Percentiles rank a stretch among this genome's conserved stretches.
phyloP scores from a whole-genome alignment of 2,113 vertebrate genomes.

The Toxotes jaculatrix region DNA sequence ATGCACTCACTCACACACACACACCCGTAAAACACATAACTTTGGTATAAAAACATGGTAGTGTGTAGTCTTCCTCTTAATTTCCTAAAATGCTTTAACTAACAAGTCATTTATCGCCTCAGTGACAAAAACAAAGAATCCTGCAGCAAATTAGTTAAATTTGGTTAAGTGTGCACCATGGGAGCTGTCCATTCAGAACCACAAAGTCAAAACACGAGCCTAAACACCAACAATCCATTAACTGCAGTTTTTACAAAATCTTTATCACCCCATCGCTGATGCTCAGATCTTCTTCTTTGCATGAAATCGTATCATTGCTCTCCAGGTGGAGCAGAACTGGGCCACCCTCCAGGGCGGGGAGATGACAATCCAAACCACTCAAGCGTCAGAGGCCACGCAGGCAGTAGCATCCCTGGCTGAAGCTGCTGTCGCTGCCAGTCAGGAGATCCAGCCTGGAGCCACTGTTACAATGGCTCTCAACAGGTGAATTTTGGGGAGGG shows the following conservation, averaged over 20 bases:
- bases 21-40: neutral
- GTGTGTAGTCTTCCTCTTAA: neutral
- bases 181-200: conserved; percentile 41
- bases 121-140: neutral
- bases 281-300: neutral
- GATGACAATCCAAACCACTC: conserved; percentile 99
- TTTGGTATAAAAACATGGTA: neutral
- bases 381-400: conserved; percentile 96
- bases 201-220: neutral
- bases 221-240: neutral
- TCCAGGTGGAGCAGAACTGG: conserved; percentile 90
- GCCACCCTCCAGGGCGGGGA: conserved; percentile 95
- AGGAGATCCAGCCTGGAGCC: conserved; percentile 94
- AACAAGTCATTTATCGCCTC: no score
- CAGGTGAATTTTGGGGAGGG: conserved; percentile 84
- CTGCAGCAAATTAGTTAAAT: neutral
- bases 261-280: neutral
- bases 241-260: neutral
- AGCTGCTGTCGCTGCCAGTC: conserved; percentile 94
- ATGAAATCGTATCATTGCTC: neutral
- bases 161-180: neutral
- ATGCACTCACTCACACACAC: neutral
- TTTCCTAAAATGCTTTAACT: neutral
- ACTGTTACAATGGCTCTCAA: conserved; percentile 99
- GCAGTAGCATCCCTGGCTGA: conserved; percentile 96